Evolutionary conservation across 2,888 invertebrate genomes (phyloP).

Genomic region (Microctonus brassicae): DNA sequence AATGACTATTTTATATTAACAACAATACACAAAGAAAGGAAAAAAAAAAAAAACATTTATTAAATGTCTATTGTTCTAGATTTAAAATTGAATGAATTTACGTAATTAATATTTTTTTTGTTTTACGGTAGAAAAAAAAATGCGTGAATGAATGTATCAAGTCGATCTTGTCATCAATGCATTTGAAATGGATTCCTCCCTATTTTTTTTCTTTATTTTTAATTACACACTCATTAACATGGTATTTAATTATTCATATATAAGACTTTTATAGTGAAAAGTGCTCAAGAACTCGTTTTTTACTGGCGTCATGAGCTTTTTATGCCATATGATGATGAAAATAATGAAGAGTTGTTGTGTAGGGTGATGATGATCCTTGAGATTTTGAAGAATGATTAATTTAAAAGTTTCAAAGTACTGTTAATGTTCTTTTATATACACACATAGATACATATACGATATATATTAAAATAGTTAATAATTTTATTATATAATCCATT

Average conservation of each 20-base stretch:
- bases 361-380: background rate
- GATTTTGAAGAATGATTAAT: background rate
- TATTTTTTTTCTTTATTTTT: background rate
- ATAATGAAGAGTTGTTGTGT: background rate
- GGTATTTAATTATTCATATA: background rate
- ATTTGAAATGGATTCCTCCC: no score
- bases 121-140: background rate
- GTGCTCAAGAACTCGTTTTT: background rate
- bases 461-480: background rate
- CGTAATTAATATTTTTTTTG: no score
- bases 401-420: background rate
- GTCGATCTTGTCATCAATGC: no score
- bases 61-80: no score
- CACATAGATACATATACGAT: background rate
- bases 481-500: background rate
- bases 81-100: no score
- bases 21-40: no score
- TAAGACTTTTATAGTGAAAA: background rate
- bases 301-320: background rate
- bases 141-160: conserved; percentile 7
- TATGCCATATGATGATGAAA: background rate
- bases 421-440: background rate
- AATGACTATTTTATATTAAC: no score
- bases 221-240: background rate
- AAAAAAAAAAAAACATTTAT: no score